Base-by-base conservation (phyloP, 37 sponge, comb jelly and placozoan genomes). In the Spongilla lacustris region DNA sequence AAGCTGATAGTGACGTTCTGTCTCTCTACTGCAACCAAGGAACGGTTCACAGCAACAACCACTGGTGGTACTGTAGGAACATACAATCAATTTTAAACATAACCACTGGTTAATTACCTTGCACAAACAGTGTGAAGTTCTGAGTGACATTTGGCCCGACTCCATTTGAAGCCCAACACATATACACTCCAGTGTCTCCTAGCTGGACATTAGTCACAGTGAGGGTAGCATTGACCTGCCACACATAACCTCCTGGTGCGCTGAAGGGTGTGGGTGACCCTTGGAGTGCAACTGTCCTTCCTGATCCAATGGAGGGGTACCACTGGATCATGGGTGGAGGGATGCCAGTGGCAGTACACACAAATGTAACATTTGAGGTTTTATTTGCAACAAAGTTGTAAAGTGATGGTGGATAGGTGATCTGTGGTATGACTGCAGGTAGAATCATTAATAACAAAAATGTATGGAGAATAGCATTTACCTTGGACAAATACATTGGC, bases 241-340 rank as follows among this genome's bases (percentile, higher is more conserved):
- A 76, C 38, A 81, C 70, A 34, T 68, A 36, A 81, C 38, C 76
- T 36, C 24, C 85, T 48, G 78, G 77, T 26, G 36, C 32, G 58
- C 23, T 19, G 26, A 11, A 74, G 32, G 68, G 75, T 84, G 35
- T 67, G 48, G 28, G 77, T 70, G 49, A 25, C 34, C 58, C 48
- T 76, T 77, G 71, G 30, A 77, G 10, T 26, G 33, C 21, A 36
- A 23, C 38, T 2, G 34, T 35, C 0, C 31, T 72, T 21, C 29
- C 29, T n/a, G 31, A 0, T 32, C 30, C 73, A 33, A 32, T 14
- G 12, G 29, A 24, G 14, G 31, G 28, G 71, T 79, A 83, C 89
- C 91, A 94, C 25, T 31, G 26, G 49, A 94, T 88, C 67, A 37
- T 50, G 4, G 95, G 95, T 13, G 84, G 69, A 41, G 95, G 95